These are phyloP conservation scores for Nothura maculosa DNA, from an alignment of 2,797 vertebrate genomes.

Conservation along the genomic window DNA sequence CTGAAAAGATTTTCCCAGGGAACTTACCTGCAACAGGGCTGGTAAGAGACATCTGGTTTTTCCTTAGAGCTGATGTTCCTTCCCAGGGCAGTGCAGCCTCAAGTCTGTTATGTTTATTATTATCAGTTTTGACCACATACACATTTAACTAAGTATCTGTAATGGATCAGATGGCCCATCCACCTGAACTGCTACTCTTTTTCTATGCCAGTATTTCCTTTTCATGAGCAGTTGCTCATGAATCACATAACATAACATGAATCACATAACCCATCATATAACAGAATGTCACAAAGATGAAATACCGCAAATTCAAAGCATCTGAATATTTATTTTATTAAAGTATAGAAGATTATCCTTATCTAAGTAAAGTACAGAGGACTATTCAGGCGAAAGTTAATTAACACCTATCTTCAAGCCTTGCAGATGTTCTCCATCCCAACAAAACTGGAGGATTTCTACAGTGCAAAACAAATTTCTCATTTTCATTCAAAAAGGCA, in stretches of 20 bases:
- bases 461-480: conserved; percentile 58
- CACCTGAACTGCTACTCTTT: conserved; percentile 4
- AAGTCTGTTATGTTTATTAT: not conserved
- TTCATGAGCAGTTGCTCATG: conserved; percentile 27
- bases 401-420: conserved; percentile 70
- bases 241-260: too few species aligned
- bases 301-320: conserved; percentile 55
- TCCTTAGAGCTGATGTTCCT: not conserved
- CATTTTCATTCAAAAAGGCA: conserved; percentile 76
- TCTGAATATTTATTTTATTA: conserved; percentile 76
- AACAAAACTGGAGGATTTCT: conserved; percentile 53
- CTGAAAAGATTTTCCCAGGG: not conserved
- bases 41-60: not conserved
- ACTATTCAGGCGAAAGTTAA: conserved; percentile 73
- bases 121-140: not conserved
- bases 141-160: not conserved
- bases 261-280: conserved; percentile 21
- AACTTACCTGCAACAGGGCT: not conserved
- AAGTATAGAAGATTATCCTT: conserved; percentile 68
- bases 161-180: not conserved
- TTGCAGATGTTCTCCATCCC: conserved; percentile 60
- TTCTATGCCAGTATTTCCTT: conserved; percentile 19
- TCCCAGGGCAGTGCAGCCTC: not conserved
- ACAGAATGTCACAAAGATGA: conserved; percentile 52
- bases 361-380: conserved; percentile 61